Evolutionary conservation across 1,140 invertebrate genomes (phyloP).

Genomic region (Drosophila lacertosa): DNA sequence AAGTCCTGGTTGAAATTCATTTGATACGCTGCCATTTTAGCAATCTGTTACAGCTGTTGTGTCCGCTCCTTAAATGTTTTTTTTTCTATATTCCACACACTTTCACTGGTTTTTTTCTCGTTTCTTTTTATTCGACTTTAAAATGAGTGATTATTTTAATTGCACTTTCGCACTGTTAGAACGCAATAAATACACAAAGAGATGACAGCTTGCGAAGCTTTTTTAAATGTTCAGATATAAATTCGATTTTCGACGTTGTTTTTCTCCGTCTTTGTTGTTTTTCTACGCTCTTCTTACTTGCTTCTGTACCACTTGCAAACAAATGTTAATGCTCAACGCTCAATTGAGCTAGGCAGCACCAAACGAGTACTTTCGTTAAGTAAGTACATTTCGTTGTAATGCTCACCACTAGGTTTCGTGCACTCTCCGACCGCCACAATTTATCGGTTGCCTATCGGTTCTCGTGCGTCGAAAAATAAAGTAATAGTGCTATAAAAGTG

Average conservation of each 20-base stretch:
- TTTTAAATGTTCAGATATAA: conserved; percentile 16
- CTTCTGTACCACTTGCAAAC: conserved; percentile 42
- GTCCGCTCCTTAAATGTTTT: conserved; percentile 28
- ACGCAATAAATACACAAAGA: conserved; percentile 10
- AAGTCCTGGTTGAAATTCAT: conserved; percentile 83
- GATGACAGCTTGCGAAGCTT: background rate
- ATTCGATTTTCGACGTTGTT: conserved; percentile 38
- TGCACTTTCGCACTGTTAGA: conserved; percentile 16
- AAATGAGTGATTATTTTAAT: conserved; percentile 2
- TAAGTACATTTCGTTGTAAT: conserved; percentile 5
- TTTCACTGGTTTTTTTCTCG: conserved; percentile 54
- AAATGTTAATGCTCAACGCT: conserved; percentile 34
- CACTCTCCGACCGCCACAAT: conserved; percentile 31
- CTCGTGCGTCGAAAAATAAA: conserved; percentile 51
- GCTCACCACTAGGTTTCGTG: background rate
- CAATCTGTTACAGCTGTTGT: conserved; percentile 47
- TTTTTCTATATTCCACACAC: conserved; percentile 41
- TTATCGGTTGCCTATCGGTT: conserved; percentile 37
- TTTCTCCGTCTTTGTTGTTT: conserved; percentile 53
- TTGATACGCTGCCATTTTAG: conserved; percentile 72
- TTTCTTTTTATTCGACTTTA: conserved; percentile 9
- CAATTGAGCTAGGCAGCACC: background rate
- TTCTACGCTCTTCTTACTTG: conserved; percentile 49
- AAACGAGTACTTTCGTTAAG: conserved; percentile 33
- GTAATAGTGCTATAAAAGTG: conserved; percentile 38